Evolutionary conservation across 2,888 invertebrate genomes (phyloP).

Genomic region (Zaprionus lineosus): DNA sequence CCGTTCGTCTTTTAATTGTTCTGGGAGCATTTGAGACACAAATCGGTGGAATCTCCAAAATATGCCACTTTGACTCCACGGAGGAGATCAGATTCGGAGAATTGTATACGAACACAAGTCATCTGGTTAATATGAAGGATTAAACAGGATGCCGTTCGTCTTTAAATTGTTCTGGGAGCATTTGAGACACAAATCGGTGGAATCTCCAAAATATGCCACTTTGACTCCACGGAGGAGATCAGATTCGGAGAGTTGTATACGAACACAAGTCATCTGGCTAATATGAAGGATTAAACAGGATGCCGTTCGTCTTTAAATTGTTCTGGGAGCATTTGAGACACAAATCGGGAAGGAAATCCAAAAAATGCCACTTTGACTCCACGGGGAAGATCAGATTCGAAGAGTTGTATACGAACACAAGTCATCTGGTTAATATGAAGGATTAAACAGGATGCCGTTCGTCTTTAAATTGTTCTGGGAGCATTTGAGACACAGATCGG

Average conservation of each 20-base stretch:
- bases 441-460: slow-evolving; percentile 41
- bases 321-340: slow-evolving; percentile 47
- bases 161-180: slow-evolving; percentile 19
- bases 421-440: slow-evolving; percentile 44
- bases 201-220: slow-evolving; percentile 25
- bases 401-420: slow-evolving; percentile 32
- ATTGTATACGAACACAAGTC: slow-evolving; percentile 49
- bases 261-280: slow-evolving; percentile 50
- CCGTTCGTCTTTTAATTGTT: slow-evolving; percentile 28
- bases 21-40: slow-evolving; percentile 48
- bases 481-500: slow-evolving; percentile 25
- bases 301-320: slow-evolving; percentile 32
- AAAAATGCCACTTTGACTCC: slow-evolving; percentile 48
- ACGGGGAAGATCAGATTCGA: background rate
- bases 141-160: slow-evolving; percentile 53
- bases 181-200: slow-evolving; percentile 31
- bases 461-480: slow-evolving; percentile 23
- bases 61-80: slow-evolving; percentile 49
- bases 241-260: slow-evolving; percentile 19
- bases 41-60: background rate
- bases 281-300: slow-evolving; percentile 44
- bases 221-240: slow-evolving; percentile 24
- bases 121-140: slow-evolving; percentile 37
- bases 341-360: background rate
- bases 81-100: background rate